Evolutionary conservation across 1,140 invertebrate species (phyloP).

Genomic region (Chelonus insularis): DNA sequence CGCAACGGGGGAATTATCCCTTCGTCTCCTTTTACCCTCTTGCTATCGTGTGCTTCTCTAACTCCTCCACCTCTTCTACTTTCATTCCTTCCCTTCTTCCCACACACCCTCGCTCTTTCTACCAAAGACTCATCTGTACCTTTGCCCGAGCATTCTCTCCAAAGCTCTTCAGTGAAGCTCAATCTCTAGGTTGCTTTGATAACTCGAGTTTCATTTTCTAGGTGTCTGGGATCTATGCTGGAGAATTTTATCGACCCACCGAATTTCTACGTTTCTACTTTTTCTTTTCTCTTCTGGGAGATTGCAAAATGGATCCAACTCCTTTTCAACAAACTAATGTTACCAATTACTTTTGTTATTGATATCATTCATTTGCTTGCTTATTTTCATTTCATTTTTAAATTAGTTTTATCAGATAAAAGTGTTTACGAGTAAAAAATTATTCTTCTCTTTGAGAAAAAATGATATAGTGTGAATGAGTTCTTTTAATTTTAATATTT

Average conservation of each 20-base stretch:
- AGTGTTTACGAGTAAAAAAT: too few relatives aligned
- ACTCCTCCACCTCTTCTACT: conserved; percentile 5
- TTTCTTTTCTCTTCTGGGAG: background rate
- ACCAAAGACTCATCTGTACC: conserved; percentile 37
- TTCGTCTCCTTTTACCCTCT: conserved; percentile 47
- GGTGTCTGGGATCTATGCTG: background rate
- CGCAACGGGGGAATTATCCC: conserved; percentile 50
- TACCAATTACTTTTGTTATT: too few relatives aligned
- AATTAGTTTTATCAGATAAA: too few relatives aligned
- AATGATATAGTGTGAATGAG: too few relatives aligned
- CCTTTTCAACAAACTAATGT: too few relatives aligned
- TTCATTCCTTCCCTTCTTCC: conserved; percentile 22
- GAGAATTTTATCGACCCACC: background rate
- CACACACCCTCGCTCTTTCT: conserved; percentile 11
- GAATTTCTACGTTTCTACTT: background rate
- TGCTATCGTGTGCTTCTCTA: conserved; percentile 32
- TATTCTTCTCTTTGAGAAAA: too few relatives aligned
- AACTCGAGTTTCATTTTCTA: conserved; percentile 2
- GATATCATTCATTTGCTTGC: too few relatives aligned
- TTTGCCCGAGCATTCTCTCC: conserved; percentile 37
- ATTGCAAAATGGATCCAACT: too few relatives aligned
- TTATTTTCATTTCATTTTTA: too few relatives aligned
- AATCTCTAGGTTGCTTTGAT: conserved; percentile 29
- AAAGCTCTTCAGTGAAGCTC: conserved; percentile 45
- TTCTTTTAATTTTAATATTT: too few relatives aligned